Evolutionary conservation across 2,888 invertebrate genomes (phyloP), one percentile per base, ranked within the genome.

Genomic region (Ischnus inquisitorius): DNA sequence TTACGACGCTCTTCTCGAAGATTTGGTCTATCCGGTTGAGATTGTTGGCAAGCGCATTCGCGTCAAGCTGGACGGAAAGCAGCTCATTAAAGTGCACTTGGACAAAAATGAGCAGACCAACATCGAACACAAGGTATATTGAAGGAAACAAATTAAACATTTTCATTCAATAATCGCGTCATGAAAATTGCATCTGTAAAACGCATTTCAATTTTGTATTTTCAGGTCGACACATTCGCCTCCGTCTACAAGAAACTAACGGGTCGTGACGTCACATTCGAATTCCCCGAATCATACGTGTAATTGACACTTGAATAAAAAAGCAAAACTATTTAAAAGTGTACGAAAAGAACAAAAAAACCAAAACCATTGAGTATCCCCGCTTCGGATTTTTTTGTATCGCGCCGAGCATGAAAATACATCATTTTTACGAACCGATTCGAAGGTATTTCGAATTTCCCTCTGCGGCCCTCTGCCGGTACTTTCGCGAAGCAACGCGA

Each of bases 191-290:
- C 48, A 68, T 68, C 0, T 25, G 19, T 67, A 22, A 10, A 8
- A 41, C 41, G 39, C 25, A 65, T 65, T 46, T 68, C 72, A 39
- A n/a, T 43, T 87, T 78, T 87, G 89, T 88, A 93, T 94, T 89
- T 95, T 95, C 95, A 99, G 99, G 97, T 98, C 92, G 99, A 99
- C 93, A 99, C 99, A 87, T 99, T 99, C 95, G 97, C 98, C 91
- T 97, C 98, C 87, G 98, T 99, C 88, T 99, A 99, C 96, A 99
- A 99, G 96, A 99, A 99, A 95, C 95, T 99, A 91, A 99, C 99
- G 91, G 99, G 99, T 90, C 98, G 99, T 94, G 99, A 99, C 95
- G 99, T 99, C 82, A 97, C 97, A 89, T 99, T 99, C 94, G 99
- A 99, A 95, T 99, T 99, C 95, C 99, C 99, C 87, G 99, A 99